phyloP scores from a whole-genome alignment of 2,797 vertebrate genomes.

The Dicrostonyx torquatus region DNA sequence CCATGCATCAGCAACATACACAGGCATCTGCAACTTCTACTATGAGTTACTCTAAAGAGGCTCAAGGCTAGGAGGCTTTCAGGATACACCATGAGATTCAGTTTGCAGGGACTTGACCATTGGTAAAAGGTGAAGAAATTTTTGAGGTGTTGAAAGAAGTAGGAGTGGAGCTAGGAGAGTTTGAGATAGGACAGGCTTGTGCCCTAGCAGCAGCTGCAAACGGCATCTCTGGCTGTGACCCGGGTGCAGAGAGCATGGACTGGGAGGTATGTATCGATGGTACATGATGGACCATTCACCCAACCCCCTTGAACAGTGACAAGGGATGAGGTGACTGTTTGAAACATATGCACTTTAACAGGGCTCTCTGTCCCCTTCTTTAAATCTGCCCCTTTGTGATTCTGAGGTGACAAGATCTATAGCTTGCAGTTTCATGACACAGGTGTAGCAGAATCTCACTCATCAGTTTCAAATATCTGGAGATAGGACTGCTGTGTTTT shows the following conservation, averaged over 20 bases:
- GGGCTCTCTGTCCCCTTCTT: accelerated
- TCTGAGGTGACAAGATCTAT: not conserved
- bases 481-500: accelerated
- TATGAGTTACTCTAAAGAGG: accelerated
- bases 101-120: accelerated
- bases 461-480: not conserved
- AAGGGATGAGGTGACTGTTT: too few relatives aligned
- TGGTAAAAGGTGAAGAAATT: not conserved
- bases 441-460: accelerated
- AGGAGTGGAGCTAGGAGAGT: too few relatives aligned
- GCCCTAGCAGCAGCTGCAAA: not conserved
- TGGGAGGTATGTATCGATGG: accelerated
- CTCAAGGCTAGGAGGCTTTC: not conserved
- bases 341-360: accelerated
- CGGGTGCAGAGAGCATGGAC: accelerated
- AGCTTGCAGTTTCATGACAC: not conserved
- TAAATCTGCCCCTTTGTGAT: not conserved
- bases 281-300: not conserved
- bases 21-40: accelerated
- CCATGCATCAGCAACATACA: accelerated
- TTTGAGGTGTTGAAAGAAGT: not conserved
- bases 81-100: accelerated
- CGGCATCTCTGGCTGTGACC: accelerated
- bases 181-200: not conserved
- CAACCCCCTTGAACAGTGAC: accelerated